phyloP scores from a whole-genome alignment of 2,113 vertebrate species.

The Cheirogaleus medius region DNA sequence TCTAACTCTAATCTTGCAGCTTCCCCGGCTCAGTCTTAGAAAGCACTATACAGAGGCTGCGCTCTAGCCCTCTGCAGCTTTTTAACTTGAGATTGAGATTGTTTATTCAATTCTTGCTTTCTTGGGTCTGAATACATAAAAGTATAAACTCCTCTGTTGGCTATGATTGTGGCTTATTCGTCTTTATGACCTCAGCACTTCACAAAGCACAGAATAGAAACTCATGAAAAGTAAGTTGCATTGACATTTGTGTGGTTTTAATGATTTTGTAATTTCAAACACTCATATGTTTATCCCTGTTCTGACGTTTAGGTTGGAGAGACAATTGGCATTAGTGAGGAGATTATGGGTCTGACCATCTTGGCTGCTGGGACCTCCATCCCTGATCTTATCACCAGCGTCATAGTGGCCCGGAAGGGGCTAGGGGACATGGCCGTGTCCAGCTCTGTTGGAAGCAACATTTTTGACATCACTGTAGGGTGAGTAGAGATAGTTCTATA shows the following conservation, averaged over 20 bases:
- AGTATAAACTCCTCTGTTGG: neutral
- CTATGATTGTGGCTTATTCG: neutral
- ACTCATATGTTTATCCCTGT: conserved; percentile 23
- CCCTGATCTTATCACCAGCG: conserved; percentile 97
- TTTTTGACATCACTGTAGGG: conserved; percentile 98
- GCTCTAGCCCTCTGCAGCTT: neutral
- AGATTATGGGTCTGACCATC: conserved; percentile 98
- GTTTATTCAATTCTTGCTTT: neutral
- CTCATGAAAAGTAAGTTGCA: neutral
- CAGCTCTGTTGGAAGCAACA: conserved; percentile 97
- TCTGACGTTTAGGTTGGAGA: conserved; percentile 90
- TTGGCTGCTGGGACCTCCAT: conserved; percentile 97
- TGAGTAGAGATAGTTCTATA: conserved; percentile 80
- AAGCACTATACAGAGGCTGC: neutral
- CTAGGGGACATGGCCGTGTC: conserved; percentile 97
- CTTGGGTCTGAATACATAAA: neutral
- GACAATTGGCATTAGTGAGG: conserved; percentile 96
- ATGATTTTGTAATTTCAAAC: neutral
- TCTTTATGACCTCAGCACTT: neutral
- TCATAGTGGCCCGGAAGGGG: conserved; percentile 97
- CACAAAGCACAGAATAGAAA: neutral
- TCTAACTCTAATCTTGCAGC: neutral
- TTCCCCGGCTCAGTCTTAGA: neutral
- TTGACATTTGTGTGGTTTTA: neutral
- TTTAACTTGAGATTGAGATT: neutral